Evolutionary conservation across 2,797 vertebrate genomes (phyloP).

Genomic region (Phylloscopus collybita): DNA sequence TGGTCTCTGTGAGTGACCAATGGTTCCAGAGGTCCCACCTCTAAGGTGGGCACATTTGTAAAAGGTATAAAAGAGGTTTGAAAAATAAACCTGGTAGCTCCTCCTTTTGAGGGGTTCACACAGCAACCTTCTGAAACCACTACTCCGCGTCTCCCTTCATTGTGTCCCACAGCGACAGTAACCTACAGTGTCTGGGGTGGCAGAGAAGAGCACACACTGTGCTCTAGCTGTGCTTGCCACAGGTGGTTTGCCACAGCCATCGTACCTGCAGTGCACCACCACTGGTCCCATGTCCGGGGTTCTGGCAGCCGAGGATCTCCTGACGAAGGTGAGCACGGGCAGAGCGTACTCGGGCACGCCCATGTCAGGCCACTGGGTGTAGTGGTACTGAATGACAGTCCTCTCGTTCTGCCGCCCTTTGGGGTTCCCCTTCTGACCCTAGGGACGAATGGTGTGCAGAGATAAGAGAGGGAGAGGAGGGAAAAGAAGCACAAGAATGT

Average conservation of each 20-base stretch:
- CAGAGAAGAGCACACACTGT: rapidly evolving
- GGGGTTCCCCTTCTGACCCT: conserved; percentile 91
- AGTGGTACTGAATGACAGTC: conserved; percentile 93
- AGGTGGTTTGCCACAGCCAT: background rate
- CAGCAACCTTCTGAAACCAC: no score
- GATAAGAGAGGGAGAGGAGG: background rate
- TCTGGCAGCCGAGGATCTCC: conserved; percentile 90
- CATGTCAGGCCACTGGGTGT: conserved; percentile 99
- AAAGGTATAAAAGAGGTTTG: no score
- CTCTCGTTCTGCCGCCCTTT: conserved; percentile 93
- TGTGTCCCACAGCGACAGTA: no score
- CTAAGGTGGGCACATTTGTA: no score
- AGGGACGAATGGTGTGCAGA: rapidly evolving
- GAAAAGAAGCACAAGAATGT: background rate
- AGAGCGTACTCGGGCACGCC: conserved; percentile 96
- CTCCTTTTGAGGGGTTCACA: no score
- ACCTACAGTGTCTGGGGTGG: rapidly evolving
- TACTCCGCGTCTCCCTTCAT: no score
- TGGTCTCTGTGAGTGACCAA: no score
- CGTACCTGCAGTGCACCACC: conserved; percentile 97
- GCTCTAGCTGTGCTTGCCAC: background rate
- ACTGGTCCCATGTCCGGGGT: conserved; percentile 89
- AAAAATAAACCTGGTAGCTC: no score
- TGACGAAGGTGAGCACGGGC: conserved; percentile 95
- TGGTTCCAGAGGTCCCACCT: no score